These are phyloP conservation scores for Poecilia wingei DNA, from an alignment of 2,797 vertebrate genomes.

Conservation along the genomic window DNA sequence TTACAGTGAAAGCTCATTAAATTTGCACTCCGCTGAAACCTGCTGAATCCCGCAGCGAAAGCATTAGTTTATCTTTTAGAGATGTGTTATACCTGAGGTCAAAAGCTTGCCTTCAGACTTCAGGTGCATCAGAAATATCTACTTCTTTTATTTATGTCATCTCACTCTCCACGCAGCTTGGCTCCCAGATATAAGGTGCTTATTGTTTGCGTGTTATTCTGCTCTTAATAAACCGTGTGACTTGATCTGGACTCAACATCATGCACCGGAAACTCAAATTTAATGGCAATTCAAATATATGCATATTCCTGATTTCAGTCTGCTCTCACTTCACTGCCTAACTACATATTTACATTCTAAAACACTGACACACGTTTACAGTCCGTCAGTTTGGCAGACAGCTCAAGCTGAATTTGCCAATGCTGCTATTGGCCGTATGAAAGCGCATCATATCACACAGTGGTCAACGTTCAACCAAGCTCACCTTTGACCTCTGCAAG, in stretches of 20 bases:
- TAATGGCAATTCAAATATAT: slow-evolving; percentile 43
- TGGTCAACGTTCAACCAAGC: too few relatives aligned
- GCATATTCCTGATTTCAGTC: slow-evolving; percentile 38
- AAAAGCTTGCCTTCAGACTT: not conserved
- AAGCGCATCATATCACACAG: too few relatives aligned
- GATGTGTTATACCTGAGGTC: slow-evolving; percentile 11
- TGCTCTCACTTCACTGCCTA: slow-evolving; percentile 40
- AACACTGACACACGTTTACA: slow-evolving; percentile 69
- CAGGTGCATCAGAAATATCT: not conserved
- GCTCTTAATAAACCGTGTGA: slow-evolving; percentile 14
- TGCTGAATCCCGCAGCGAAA: slow-evolving; percentile 35
- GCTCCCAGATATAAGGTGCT: not conserved
- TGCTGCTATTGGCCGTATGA: too few relatives aligned
- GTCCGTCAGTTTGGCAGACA: slow-evolving; percentile 1
- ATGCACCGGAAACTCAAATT: not conserved
- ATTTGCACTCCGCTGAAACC: slow-evolving; percentile 47
- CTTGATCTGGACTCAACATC: slow-evolving; percentile 29
- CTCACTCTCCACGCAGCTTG: not conserved
- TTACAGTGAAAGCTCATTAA: slow-evolving; percentile 40
- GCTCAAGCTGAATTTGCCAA: too few relatives aligned
- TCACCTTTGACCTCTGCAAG: too few relatives aligned
- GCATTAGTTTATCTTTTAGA: slow-evolving; percentile 30
- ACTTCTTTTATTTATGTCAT: not conserved
- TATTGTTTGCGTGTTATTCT: not conserved
- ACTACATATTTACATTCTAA: slow-evolving; percentile 68